These are phyloP conservation scores for Lochmaea crataegi DNA, from an alignment of 2,888 invertebrate species.

Conservation along the genomic window DNA sequence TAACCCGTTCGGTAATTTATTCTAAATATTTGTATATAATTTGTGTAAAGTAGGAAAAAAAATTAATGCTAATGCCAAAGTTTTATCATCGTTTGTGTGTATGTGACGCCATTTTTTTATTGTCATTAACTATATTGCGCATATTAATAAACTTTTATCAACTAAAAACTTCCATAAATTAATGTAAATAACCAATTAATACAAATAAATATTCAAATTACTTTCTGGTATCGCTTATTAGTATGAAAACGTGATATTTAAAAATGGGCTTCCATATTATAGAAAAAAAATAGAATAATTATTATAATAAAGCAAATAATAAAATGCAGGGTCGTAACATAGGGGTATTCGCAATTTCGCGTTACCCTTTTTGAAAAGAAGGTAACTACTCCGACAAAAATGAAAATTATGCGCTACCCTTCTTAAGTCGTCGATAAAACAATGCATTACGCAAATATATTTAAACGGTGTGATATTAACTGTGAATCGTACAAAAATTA, in stretches of 20 bases:
- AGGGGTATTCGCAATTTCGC: no score
- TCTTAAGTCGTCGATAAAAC: no score
- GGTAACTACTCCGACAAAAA: no score
- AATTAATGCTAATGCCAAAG: conserved; percentile 39
- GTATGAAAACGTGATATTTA: conserved; percentile 27
- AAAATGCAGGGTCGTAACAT: no score
- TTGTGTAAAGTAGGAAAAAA: conserved; percentile 20
- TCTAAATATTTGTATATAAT: conserved; percentile 26
- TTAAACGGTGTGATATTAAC: no score
- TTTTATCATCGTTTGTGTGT: conserved; percentile 21
- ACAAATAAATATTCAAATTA: conserved; percentile 45
- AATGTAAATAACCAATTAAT: conserved; percentile 46
- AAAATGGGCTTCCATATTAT: conserved; percentile 18
- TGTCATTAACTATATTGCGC: conserved; percentile 41
- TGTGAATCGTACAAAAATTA: background rate
- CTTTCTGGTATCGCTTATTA: conserved; percentile 19
- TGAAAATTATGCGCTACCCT: no score
- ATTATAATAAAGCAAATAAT: no score
- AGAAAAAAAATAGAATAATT: conserved; percentile 1
- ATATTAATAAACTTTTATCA: conserved; percentile 45
- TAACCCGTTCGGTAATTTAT: conserved; percentile 9
- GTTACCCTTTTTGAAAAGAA: no score
- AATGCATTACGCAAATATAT: no score
- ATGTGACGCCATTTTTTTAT: conserved; percentile 39
- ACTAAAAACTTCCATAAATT: conserved; percentile 44